Conservation (phyloP, 2,113 vertebrate species). For the Antennarius striatus region DNA sequence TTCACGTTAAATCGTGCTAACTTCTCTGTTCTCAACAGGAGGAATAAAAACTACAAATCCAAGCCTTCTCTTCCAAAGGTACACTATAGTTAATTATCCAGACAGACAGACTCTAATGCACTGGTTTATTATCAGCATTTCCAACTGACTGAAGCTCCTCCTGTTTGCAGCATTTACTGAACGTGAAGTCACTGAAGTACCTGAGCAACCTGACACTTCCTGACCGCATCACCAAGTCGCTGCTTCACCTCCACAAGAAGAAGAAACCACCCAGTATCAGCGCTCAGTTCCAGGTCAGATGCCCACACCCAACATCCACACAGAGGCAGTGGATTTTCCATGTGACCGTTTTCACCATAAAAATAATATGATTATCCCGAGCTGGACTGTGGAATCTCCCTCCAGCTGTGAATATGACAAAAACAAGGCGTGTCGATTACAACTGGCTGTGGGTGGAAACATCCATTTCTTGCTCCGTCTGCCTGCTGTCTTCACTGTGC, state of each 20-base stretch:
- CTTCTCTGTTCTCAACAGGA: slow-evolving; percentile 75
- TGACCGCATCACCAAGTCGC: slow-evolving; percentile 97
- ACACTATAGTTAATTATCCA: slow-evolving; percentile 22
- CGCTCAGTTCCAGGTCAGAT: slow-evolving; percentile 94
- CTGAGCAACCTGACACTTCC: slow-evolving; percentile 92
- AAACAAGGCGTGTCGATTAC: slow-evolving; percentile 34
- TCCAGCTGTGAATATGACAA: slow-evolving; percentile 36
- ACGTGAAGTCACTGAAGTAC: slow-evolving; percentile 96
- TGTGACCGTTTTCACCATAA: slow-evolving; percentile 4
- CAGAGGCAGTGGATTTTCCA: neutral
- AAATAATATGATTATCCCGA: slow-evolving; percentile 19
- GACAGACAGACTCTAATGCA: too few relatives aligned
- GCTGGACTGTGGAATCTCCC: slow-evolving; percentile 20
- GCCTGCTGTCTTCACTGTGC: neutral
- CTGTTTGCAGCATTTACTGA: slow-evolving; percentile 87
- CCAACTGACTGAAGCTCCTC: neutral
- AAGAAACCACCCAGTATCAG: slow-evolving; percentile 99
- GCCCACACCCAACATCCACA: neutral
- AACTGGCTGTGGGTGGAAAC: slow-evolving; percentile 5
- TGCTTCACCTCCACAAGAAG: slow-evolving; percentile 98
- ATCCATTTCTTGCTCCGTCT: slow-evolving; percentile 1
- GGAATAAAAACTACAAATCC: slow-evolving; percentile 92
- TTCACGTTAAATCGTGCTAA: neutral
- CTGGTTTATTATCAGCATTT: neutral
- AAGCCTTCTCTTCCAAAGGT: slow-evolving; percentile 95